Evolutionary conservation across 1,140 invertebrate genomes (phyloP).

Genomic region (Thaumetopoea pityocampa): DNA sequence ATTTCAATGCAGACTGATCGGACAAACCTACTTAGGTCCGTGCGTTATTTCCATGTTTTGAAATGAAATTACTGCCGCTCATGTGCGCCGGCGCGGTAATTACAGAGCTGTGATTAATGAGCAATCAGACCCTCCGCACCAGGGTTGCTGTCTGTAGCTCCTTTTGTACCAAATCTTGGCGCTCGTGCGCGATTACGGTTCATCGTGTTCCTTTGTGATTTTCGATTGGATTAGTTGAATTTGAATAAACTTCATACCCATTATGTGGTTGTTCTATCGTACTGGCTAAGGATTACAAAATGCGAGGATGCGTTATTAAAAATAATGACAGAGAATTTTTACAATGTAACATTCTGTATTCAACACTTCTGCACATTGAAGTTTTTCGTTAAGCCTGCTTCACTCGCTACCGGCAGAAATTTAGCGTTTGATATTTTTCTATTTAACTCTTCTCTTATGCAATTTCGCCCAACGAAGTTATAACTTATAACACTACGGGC

Average conservation of each 20-base stretch:
- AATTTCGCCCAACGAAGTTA: too few species aligned
- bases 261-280: too few species aligned
- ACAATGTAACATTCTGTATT: too few species aligned
- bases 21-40: slow-evolving; percentile 20
- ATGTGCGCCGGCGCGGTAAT: slow-evolving; percentile 50
- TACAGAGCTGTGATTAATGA: slow-evolving; percentile 65
- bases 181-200: slow-evolving; percentile 12
- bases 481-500: too few species aligned
- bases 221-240: slow-evolving; percentile 12
- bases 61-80: slow-evolving; percentile 52
- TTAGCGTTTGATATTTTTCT: too few species aligned
- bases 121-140: slow-evolving; percentile 38
- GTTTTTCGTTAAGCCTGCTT: too few species aligned
- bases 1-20: slow-evolving; percentile 12
- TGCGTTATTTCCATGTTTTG: slow-evolving; percentile 44
- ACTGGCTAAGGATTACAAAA: too few species aligned
- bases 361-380: too few species aligned
- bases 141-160: slow-evolving; percentile 21
- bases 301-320: too few species aligned
- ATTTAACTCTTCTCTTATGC: too few species aligned
- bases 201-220: slow-evolving; percentile 12
- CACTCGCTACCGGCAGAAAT: too few species aligned
- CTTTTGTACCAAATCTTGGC: slow-evolving; percentile 20
- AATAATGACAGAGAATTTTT: too few species aligned
- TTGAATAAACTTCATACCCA: slow-evolving; percentile 11